These are phyloP conservation scores for Peromyscus leucopus DNA, from an alignment of 2,113 vertebrate species.

Conservation along the genomic window DNA sequence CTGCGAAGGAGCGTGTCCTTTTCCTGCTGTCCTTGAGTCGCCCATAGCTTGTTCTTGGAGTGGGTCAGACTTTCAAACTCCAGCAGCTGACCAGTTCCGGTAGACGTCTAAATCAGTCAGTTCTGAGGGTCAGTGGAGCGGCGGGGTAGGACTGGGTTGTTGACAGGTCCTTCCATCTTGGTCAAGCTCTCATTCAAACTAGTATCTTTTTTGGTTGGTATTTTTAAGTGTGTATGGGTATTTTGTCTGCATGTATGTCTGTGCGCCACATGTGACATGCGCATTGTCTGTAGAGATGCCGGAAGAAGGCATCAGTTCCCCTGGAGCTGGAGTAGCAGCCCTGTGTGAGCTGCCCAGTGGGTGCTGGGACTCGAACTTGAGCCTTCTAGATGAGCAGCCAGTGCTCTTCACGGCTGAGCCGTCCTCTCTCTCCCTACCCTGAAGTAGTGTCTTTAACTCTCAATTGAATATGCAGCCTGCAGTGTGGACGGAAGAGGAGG, in stretches of 20 bases:
- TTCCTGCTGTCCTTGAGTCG: background rate
- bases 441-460: background rate
- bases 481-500: background rate
- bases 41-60: background rate
- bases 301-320: background rate
- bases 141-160: background rate
- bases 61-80: background rate
- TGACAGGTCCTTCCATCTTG: background rate
- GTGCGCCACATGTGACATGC: background rate
- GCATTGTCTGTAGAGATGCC: background rate
- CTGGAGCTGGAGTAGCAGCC: background rate
- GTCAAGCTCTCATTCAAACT: background rate
- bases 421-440: background rate
- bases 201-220: background rate
- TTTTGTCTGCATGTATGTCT: background rate
- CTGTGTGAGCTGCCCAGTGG: background rate
- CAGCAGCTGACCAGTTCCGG: accelerated
- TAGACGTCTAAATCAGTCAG: background rate
- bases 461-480: background rate
- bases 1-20: background rate
- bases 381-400: background rate
- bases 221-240: background rate
- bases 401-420: background rate
- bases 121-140: background rate
- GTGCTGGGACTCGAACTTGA: background rate